These are phyloP conservation scores for Pristiophorus japonicus DNA, from an alignment of 2,113 vertebrate species.

Conservation along the genomic window DNA sequence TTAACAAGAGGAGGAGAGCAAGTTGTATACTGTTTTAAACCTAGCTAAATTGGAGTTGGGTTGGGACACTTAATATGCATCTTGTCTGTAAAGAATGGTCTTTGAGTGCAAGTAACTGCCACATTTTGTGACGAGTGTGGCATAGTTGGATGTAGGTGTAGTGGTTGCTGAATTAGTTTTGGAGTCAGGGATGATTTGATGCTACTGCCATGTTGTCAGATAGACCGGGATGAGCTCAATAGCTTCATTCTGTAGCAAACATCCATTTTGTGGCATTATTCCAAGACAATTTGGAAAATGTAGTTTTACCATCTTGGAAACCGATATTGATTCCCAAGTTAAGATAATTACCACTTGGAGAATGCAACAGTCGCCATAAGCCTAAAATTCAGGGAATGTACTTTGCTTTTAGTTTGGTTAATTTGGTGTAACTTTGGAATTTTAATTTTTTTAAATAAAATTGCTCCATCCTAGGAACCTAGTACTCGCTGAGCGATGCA, in stretches of 20 bases:
- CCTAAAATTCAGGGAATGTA: not conserved
- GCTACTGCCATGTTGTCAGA: not conserved
- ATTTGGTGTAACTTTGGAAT: constrained; percentile 30
- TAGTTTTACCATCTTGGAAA: not conserved
- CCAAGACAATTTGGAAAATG: not conserved
- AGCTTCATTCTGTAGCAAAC: too few relatives aligned
- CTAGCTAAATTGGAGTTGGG: not conserved
- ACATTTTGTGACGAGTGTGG: not conserved
- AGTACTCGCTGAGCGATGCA: constrained; percentile 89
- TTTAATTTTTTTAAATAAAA: not conserved
- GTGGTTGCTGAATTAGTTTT: not conserved
- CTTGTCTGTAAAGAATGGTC: not conserved
- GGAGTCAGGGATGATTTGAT: not conserved
- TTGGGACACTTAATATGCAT: not conserved
- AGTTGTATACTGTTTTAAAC: not conserved
- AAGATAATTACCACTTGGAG: not conserved
- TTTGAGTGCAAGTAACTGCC: not conserved
- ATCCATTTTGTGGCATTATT: not conserved
- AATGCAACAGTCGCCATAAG: not conserved
- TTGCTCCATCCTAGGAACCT: constrained; percentile 70
- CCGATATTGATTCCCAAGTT: not conserved
- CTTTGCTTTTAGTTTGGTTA: not conserved
- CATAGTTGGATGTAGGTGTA: not conserved
- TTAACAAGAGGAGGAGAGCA: not conserved
- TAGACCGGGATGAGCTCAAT: too few relatives aligned